These are phyloP conservation scores for Zootoca vivipara DNA, from an alignment of 2,113 vertebrate genomes.

Conservation along the genomic window DNA sequence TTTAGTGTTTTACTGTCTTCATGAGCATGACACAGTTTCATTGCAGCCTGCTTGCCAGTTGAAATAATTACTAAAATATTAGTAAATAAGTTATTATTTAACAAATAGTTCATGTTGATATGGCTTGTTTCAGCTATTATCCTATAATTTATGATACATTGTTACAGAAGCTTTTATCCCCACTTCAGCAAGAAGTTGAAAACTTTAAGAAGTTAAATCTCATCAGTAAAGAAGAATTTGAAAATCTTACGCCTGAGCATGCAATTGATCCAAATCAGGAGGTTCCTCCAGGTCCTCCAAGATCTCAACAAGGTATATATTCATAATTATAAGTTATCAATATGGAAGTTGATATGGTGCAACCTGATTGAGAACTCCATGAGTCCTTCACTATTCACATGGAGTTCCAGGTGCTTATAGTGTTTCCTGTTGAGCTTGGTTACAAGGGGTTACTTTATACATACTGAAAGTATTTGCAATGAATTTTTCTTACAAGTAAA, in stretches of 20 bases:
- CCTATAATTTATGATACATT: slow-evolving; percentile 15
- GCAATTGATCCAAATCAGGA: slow-evolving; percentile 78
- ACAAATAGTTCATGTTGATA: not conserved
- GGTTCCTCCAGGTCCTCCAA: slow-evolving; percentile 71
- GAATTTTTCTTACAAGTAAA: not conserved
- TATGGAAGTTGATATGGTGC: not conserved
- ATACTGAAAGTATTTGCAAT: no score
- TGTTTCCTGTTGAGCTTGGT: not conserved
- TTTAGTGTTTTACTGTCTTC: not conserved
- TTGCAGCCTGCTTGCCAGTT: not conserved
- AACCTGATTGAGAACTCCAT: not conserved
- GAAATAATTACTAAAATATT: not conserved
- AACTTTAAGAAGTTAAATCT: slow-evolving; percentile 91
- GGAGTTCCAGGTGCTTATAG: not conserved
- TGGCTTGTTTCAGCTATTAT: rapidly evolving
- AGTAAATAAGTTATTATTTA: not conserved
- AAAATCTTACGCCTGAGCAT: slow-evolving; percentile 81
- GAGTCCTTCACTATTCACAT: not conserved
- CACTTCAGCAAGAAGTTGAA: slow-evolving; percentile 86
- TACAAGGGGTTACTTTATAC: not conserved
- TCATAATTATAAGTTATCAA: not conserved
- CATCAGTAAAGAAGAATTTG: slow-evolving; percentile 89
- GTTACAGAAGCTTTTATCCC: slow-evolving; percentile 51
- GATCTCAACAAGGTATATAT: slow-evolving; percentile 66
- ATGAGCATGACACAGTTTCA: not conserved